Conservation (phyloP, 1,140 invertebrate genomes). For the Drosophila dunni region DNA sequence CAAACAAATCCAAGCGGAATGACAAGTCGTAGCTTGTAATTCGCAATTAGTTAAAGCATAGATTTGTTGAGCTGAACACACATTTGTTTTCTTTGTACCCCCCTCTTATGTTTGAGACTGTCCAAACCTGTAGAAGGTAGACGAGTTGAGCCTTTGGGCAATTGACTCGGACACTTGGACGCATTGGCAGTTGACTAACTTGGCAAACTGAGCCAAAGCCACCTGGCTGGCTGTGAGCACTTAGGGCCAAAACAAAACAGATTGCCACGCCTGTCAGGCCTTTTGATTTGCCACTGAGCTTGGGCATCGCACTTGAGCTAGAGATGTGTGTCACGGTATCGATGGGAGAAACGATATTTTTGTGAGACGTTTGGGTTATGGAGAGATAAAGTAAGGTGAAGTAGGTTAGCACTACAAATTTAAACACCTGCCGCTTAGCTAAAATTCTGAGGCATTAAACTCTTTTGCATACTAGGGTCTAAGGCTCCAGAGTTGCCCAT, state of each 20-base stretch:
- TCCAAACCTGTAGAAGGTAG: background rate
- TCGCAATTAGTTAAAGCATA: conserved; percentile 26
- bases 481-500: no score
- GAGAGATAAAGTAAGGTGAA: no score
- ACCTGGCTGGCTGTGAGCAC: conserved; percentile 43
- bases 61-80: background rate
- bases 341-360: no score
- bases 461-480: no score
- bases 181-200: background rate
- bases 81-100: background rate
- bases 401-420: no score
- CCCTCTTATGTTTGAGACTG: conserved; percentile 13
- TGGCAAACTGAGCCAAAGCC: background rate
- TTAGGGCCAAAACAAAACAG: conserved; percentile 47
- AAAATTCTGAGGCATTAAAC: no score
- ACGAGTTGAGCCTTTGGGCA: conserved; percentile 7
- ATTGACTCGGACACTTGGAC: conserved; percentile 26
- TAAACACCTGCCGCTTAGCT: no score
- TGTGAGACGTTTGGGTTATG: no score
- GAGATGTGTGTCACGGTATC: no score
- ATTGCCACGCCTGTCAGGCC: conserved; percentile 45
- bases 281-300: conserved; percentile 33
- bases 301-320: background rate
- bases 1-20: background rate
- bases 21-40: conserved; percentile 27